These are phyloP conservation scores for Probaryconus sp. DNA, from an alignment of 1,140 invertebrate genomes.

Conservation along the genomic window DNA sequence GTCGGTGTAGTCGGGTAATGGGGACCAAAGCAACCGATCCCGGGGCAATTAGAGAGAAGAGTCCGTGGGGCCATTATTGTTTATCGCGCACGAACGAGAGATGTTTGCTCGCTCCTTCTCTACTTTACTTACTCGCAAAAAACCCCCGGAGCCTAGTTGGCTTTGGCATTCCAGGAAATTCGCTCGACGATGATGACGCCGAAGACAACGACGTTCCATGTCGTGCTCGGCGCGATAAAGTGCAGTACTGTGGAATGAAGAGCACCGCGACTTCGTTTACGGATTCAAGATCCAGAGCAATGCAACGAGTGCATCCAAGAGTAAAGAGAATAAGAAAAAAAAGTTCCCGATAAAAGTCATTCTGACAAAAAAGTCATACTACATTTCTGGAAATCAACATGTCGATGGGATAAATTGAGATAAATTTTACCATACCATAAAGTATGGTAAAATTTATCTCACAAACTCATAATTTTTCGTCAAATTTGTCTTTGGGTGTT, in stretches of 20 bases:
- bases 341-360: too few relatives aligned
- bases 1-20: conserved; percentile 12
- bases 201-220: conserved; percentile 20
- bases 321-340: too few relatives aligned
- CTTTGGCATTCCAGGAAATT: neutral
- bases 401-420: too few relatives aligned
- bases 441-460: too few relatives aligned
- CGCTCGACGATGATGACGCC: neutral
- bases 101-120: conserved; percentile 1
- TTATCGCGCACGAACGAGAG: conserved; percentile 53
- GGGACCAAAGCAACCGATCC: conserved; percentile 5
- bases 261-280: neutral
- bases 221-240: conserved; percentile 3
- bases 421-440: too few relatives aligned
- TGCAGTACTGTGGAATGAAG: neutral
- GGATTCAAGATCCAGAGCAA: neutral
- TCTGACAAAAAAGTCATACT: too few relatives aligned
- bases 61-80: conserved; percentile 54
- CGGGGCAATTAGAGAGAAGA: conserved; percentile 59
- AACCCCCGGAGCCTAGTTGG: conserved; percentile 19
- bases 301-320: too few relatives aligned
- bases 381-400: too few relatives aligned
- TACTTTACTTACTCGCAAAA: too few relatives aligned
- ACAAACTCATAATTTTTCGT: too few relatives aligned
- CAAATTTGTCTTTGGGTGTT: too few relatives aligned